phyloP scores from a whole-genome alignment of 1,140 invertebrate species.

The Lethrus apterus region DNA sequence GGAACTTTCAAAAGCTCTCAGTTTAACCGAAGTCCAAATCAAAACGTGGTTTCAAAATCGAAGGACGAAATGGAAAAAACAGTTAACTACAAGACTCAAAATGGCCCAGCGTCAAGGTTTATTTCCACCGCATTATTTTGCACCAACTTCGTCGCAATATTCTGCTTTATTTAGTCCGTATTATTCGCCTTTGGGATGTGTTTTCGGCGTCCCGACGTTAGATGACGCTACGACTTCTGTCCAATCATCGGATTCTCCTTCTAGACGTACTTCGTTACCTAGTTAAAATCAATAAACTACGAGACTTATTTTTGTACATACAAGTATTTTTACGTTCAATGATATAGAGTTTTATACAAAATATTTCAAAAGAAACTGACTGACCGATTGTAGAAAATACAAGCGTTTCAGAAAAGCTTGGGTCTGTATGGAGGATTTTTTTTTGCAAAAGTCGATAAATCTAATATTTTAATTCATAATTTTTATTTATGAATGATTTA shows the following conservation, averaged over 20 bases:
- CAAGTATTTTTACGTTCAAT: no score
- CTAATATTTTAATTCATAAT: no score
- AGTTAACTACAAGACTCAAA: constrained; percentile 79
- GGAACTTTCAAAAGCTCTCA: constrained; percentile 82
- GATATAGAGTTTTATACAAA: no score
- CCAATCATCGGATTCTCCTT: constrained; percentile 9
- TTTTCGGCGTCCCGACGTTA: constrained; percentile 45
- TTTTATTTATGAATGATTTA: no score
- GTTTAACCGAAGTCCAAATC: constrained; percentile 91
- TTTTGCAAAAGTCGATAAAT: no score
- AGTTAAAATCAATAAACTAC: no score
- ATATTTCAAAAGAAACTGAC: no score
- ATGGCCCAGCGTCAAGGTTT: constrained; percentile 79
- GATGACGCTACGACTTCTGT: constrained; percentile 23
- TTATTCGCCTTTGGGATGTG: constrained; percentile 46
- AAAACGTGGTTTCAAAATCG: constrained; percentile 95
- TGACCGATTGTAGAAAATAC: no score
- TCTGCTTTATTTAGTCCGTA: constrained; percentile 49
- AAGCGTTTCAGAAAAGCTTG: no score
- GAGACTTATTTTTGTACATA: no score
- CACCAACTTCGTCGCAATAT: constrained; percentile 50
- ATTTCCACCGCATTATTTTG: constrained; percentile 62
- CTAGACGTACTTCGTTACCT: no score
- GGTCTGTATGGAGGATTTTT: no score
- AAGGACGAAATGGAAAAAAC: constrained; percentile 94